Evolutionary conservation across 2,113 vertebrate species (phyloP), one percentile per base, ranked within the genome.

Genomic region (Neodon shergylaensis): DNA sequence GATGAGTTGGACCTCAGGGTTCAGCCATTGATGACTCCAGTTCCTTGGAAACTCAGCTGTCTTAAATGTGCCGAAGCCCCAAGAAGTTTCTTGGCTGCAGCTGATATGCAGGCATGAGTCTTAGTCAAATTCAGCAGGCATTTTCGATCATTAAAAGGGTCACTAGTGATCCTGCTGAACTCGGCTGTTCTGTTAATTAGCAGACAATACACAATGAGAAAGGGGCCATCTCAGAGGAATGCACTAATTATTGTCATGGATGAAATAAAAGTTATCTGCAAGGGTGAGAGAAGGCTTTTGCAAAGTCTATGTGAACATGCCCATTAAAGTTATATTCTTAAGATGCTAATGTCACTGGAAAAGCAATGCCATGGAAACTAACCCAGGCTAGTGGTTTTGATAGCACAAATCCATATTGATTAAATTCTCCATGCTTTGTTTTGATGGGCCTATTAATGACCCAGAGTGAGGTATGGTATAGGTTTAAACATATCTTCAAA

Each of bases 371-470:
- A 92, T 97, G 97, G 97, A 98, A 98, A 98, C 98, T 93, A 98
- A 98, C 81, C 90, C 66, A 97, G 95, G 83, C 95, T 98, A 98
- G 97, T 76, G 97, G 97, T 97, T 98, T 98, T 98, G 98, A 98
- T 98, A 98, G 94, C 31, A 66, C 84, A 97, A 98, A 95, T 97
- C 52, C 91, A 94, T 88, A 94, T 92, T 97, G 97, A 98, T 98
- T 99, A 98, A 96, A 98, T 98, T 98, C 98, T 98, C 98, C 98
- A 97, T 98, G 97, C 98, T 98, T 98, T 98, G 95, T 98, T 98
- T 98, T 97, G 96, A 91, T 82, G 94, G 96, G 94, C 97, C 97
- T 98, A 98, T 98, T 98, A 98, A 98, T 98, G 93, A 78, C 98
- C 96, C 91, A 98, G 97, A 98, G 97, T 97, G 96, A 98, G 97